Conservation (phyloP, 2,888 invertebrate species). For the Cheiracanthium punctorium region DNA sequence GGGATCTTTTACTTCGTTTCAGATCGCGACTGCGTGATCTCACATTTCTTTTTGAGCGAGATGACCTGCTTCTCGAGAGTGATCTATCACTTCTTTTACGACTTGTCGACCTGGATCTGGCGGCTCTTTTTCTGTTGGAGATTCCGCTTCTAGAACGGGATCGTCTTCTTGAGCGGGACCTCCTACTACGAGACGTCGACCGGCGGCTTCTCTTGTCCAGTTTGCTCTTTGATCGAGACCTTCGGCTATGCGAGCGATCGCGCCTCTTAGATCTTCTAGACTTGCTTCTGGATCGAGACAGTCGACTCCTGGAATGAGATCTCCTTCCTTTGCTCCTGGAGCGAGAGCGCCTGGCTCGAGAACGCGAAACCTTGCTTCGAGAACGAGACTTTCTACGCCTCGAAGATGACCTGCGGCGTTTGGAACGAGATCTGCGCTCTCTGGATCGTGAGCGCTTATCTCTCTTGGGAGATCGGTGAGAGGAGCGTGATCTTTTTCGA, state of each 20-base stretch:
- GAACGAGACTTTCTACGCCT: conserved; percentile 44
- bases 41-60: conserved; percentile 37
- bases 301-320: conserved; percentile 42
- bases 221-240: conserved; percentile 51
- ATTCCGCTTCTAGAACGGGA: conserved; percentile 43
- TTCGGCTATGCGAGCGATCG: conserved; percentile 40
- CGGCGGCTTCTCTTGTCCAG: conserved; percentile 24
- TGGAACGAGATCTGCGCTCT: conserved; percentile 36
- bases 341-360: conserved; percentile 7
- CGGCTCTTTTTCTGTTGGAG: conserved; percentile 30
- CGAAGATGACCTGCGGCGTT: conserved; percentile 32
- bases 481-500: conserved; percentile 23
- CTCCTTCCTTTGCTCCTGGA: conserved; percentile 49
- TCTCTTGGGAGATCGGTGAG: conserved; percentile 39
- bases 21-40: conserved; percentile 36
- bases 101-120: conserved; percentile 40
- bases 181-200: conserved; percentile 43
- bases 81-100: conserved; percentile 41
- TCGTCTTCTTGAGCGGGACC: conserved; percentile 38
- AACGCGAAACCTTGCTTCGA: conserved; percentile 8
- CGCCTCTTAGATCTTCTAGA: conserved; percentile 33
- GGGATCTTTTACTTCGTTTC: conserved; percentile 36
- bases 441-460: conserved; percentile 43
- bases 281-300: conserved; percentile 50
- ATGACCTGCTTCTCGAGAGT: conserved; percentile 34